A percentile compares a stretch with the other conserved stretches of the same genome.
Evolutionary conservation across 92 coral and sea anemone genomes (phyloP).

Genomic region (Meandrina meandrites): DNA sequence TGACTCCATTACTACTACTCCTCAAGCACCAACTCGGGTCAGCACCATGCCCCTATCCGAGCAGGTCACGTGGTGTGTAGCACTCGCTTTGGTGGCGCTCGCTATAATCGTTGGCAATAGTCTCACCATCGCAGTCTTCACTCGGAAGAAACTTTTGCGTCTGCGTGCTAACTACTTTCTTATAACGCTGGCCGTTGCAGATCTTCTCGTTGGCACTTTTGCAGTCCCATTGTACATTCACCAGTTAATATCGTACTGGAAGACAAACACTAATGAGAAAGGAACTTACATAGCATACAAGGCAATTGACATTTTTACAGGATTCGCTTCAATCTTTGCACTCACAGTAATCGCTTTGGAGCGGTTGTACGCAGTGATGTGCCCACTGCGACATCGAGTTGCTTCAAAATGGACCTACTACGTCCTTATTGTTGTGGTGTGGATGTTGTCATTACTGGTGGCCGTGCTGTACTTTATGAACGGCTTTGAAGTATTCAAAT

Average conservation of each 20-base stretch:
- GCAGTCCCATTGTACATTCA: slow-evolving; percentile 75
- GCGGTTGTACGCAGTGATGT: slow-evolving; percentile 67
- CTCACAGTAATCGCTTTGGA: slow-evolving; percentile 77
- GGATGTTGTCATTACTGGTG: slow-evolving; percentile 68
- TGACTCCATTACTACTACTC: not conserved
- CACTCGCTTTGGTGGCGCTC: slow-evolving; percentile 67
- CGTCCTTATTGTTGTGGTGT: slow-evolving; percentile 60
- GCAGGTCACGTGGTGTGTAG: slow-evolving; percentile 62
- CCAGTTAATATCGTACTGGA: slow-evolving; percentile 73
- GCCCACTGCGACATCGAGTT: slow-evolving; percentile 72
- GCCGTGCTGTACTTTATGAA: slow-evolving; percentile 64
- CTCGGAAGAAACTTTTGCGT: slow-evolving; percentile 68
- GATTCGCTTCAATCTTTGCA: slow-evolving; percentile 78
- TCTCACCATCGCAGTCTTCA: slow-evolving; percentile 76
- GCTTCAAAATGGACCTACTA: slow-evolving; percentile 57
- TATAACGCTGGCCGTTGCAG: slow-evolving; percentile 73
- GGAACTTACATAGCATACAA: slow-evolving; percentile 53
- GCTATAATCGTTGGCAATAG: slow-evolving; percentile 69
- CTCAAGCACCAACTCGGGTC: not conserved
- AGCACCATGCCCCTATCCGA: slow-evolving; percentile 45
- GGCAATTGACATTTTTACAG: slow-evolving; percentile 82
- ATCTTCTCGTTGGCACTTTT: slow-evolving; percentile 71
- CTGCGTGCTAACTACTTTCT: slow-evolving; percentile 83
- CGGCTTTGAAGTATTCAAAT: slow-evolving; percentile 59
- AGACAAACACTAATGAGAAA: not conserved